Conservation (phyloP, 92 coral and sea anemone species). For the Porites evermanni region DNA sequence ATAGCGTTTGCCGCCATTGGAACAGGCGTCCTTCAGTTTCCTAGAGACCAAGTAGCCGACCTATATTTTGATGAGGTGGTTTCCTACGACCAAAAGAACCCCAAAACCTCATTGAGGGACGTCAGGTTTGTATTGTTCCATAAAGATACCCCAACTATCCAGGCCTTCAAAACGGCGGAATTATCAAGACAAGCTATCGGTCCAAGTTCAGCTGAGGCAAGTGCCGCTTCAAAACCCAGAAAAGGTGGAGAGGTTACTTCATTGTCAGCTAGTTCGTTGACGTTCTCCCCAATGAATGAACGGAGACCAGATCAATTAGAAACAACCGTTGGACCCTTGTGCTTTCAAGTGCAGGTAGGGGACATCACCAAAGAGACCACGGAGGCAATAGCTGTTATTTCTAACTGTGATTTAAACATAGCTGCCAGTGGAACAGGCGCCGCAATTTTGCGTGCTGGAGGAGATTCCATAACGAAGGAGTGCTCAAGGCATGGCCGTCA, state of each 20-base stretch:
- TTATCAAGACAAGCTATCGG: background rate
- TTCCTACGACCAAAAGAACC: constrained; percentile 42
- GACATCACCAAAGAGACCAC: constrained; percentile 61
- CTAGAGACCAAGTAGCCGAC: constrained; percentile 57
- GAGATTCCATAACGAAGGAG: constrained; percentile 39
- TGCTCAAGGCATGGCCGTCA: constrained; percentile 18
- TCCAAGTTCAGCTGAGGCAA: background rate
- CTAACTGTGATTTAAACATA: constrained; percentile 44
- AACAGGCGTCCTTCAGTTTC: constrained; percentile 70
- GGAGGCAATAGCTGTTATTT: constrained; percentile 46
- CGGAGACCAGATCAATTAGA: constrained; percentile 7
- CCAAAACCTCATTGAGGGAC: constrained; percentile 55
- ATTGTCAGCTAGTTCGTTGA: background rate
- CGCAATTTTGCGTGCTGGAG: constrained; percentile 59
- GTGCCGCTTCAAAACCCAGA: background rate
- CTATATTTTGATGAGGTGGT: constrained; percentile 60
- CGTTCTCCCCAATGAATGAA: background rate
- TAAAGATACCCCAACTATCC: constrained; percentile 59
- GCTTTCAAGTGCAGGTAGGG: constrained; percentile 64
- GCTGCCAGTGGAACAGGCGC: constrained; percentile 48
- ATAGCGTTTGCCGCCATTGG: constrained; percentile 80
- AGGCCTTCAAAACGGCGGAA: constrained; percentile 52
- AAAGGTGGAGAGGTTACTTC: background rate
- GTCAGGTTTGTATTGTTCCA: constrained; percentile 68
- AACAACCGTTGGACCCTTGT: constrained; percentile 31